Evolutionary conservation across 2,797 vertebrate genomes (phyloP).

Genomic region (Telmatherina bonti): DNA sequence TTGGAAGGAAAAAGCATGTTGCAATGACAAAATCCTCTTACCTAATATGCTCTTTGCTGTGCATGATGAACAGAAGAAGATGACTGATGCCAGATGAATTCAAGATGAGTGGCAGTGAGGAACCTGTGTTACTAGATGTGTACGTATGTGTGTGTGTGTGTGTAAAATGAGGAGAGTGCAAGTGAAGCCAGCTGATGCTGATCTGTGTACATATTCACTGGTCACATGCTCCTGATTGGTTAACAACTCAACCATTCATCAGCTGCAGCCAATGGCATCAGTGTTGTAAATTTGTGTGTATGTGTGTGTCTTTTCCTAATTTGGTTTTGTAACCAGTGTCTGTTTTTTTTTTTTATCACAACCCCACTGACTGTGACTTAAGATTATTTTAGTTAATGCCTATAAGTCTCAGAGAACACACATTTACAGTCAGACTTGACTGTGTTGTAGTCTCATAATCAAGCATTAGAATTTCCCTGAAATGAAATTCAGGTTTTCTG

Average conservation of each 20-base stretch:
- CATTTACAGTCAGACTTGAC: not conserved
- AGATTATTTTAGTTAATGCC: slow-evolving; percentile 26
- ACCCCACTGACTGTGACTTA: slow-evolving; percentile 23
- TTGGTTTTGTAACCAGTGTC: not conserved
- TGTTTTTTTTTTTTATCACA: not conserved
- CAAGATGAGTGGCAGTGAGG: not conserved
- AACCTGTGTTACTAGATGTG: not conserved
- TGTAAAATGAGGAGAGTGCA: slow-evolving; percentile 17
- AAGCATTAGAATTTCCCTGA: too few relatives aligned
- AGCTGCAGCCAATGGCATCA: slow-evolving; percentile 58
- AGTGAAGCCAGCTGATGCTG: slow-evolving; percentile 31
- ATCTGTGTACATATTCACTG: slow-evolving; percentile 52
- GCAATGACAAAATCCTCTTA: slow-evolving; percentile 24
- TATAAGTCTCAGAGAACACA: not conserved
- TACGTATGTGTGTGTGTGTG: slow-evolving; percentile 22
- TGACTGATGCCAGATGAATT: not conserved
- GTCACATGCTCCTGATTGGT: slow-evolving; percentile 72
- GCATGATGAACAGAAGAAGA: slow-evolving; percentile 56
- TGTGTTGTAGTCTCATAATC: too few relatives aligned
- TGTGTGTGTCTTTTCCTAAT: not conserved
- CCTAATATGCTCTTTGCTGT: slow-evolving; percentile 76
- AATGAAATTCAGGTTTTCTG: too few relatives aligned
- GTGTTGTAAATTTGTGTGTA: slow-evolving; percentile 18
- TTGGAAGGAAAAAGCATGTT: not conserved
- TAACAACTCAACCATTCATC: slow-evolving; percentile 62